Conservation (phyloP, 2,113 vertebrate genomes). For the Camarhynchus parvulus region DNA sequence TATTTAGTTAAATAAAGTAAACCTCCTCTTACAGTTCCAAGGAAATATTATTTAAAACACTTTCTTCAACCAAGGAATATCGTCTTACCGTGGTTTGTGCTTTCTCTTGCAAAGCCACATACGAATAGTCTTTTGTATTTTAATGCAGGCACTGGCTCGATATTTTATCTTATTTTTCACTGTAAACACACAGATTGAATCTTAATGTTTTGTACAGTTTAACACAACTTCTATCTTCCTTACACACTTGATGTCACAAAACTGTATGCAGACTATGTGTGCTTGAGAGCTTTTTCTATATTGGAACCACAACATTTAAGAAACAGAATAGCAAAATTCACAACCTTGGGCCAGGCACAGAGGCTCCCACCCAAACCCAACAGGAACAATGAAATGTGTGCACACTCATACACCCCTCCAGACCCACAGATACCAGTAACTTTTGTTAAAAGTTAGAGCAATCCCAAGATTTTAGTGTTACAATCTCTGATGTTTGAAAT, state of each 20-base stretch:
- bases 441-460: neutral
- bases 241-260: neutral
- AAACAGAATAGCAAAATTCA: neutral
- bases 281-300: neutral
- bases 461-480: neutral
- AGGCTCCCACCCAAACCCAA: neutral
- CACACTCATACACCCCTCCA: neutral
- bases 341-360: neutral
- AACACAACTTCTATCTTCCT: neutral
- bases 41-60: neutral
- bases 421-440: neutral
- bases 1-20: neutral
- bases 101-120: constrained; percentile 98
- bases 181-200: constrained; percentile 55
- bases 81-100: constrained; percentile 92
- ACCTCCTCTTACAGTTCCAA: neutral
- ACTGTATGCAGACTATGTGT: neutral
- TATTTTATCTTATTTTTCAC: constrained; percentile 98
- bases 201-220: neutral
- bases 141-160: constrained; percentile 87
- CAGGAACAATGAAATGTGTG: fast-evolving
- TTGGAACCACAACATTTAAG: neutral
- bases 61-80: neutral
- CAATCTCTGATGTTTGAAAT: neutral
- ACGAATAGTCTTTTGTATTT: constrained; percentile 93